These are phyloP conservation scores for Taenioides sp. DNA, from an alignment of 2,797 vertebrate genomes.

Conservation along the genomic window DNA sequence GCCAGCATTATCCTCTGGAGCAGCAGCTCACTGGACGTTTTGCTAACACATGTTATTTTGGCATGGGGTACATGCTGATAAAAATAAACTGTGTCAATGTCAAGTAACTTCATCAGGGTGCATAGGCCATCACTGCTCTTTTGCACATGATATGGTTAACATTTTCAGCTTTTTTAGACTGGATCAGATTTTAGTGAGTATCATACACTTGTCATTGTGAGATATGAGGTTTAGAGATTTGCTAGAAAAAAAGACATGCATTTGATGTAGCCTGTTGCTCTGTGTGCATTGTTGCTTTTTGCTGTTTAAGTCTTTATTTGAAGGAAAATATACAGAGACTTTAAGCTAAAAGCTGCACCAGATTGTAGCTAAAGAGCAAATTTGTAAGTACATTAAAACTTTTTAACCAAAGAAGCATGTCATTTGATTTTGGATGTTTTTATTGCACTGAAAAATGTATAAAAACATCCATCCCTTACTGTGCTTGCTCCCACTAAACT, in stretches of 20 bases:
- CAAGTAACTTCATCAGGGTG: constrained; percentile 13
- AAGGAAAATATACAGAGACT: not conserved
- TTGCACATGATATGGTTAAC: not conserved
- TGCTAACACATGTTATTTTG: not conserved
- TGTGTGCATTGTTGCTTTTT: not conserved
- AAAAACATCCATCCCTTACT: too few species aligned
- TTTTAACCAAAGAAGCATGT: too few species aligned
- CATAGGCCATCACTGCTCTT: not conserved
- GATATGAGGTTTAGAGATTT: not conserved
- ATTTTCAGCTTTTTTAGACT: not conserved
- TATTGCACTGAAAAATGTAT: too few species aligned
- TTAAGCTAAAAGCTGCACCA: too few species aligned
- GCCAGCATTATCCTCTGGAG: too few species aligned
- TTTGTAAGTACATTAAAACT: too few species aligned
- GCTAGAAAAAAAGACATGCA: too few species aligned
- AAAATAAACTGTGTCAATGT: constrained; percentile 10
- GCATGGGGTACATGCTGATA: constrained; percentile 7
- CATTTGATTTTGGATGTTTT: too few species aligned
- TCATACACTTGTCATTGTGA: not conserved
- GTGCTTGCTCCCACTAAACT: too few species aligned
- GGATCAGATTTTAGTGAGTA: not conserved
- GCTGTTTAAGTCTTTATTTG: not conserved
- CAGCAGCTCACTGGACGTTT: constrained; percentile 16
- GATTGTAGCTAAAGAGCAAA: too few species aligned
- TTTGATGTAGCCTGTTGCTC: too few species aligned